phyloP scores from a whole-genome alignment of 2,797 vertebrate species.

The Argentina silus region DNA sequence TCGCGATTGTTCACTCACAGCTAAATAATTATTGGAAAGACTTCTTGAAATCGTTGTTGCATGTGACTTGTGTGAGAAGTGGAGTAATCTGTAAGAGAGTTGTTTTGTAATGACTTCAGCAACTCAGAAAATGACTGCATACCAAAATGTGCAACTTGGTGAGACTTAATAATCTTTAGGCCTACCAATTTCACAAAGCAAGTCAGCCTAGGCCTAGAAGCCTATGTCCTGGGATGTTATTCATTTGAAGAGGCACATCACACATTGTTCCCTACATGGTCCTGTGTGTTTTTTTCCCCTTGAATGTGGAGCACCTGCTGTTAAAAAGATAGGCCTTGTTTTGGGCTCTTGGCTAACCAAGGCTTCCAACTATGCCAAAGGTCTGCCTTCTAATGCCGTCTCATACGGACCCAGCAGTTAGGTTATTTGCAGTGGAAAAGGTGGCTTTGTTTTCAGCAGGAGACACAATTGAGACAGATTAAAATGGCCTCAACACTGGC shows the following conservation, averaged over 20 bases:
- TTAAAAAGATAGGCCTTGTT: not conserved
- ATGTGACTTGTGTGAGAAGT: too few relatives aligned
- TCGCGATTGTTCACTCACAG: too few relatives aligned
- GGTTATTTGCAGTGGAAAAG: not conserved
- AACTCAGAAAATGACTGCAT: too few relatives aligned
- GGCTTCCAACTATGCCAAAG: not conserved
- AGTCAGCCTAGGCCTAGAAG: not conserved
- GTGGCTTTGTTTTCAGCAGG: conserved; percentile 1
- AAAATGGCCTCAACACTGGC: not conserved
- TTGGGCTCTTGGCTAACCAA: not conserved
- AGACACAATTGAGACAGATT: not conserved
- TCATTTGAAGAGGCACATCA: conserved; percentile 39
- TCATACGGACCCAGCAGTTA: not conserved
- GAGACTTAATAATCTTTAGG: too few relatives aligned
- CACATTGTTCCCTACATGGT: not conserved
- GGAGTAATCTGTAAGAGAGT: too few relatives aligned
- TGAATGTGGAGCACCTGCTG: not conserved
- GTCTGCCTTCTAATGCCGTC: conserved; percentile 8
- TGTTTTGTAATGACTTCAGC: not conserved
- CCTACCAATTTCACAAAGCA: not conserved
- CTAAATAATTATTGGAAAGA: too few relatives aligned
- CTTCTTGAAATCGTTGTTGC: too few relatives aligned
- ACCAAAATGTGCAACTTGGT: too few relatives aligned
- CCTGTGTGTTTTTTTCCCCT: not conserved
- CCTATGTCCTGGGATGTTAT: not conserved